Percentiles rank a stretch among this genome's conserved stretches.
Evolutionary conservation across 2,888 invertebrate genomes (phyloP).

Genomic region (Dasysyrphus tricinctus): DNA sequence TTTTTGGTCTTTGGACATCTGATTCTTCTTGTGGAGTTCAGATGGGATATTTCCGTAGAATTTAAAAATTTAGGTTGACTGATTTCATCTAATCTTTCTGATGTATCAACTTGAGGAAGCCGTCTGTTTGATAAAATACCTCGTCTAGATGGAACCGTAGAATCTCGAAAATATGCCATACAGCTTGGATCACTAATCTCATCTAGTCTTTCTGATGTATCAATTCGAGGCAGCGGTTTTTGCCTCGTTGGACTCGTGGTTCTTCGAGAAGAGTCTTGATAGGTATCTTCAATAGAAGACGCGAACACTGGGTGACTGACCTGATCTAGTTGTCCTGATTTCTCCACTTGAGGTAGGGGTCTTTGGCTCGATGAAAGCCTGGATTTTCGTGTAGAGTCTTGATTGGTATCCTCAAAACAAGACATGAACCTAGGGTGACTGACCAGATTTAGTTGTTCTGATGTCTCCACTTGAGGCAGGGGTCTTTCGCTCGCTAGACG

Average conservation of each 20-base stretch:
- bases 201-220: constrained; percentile 1
- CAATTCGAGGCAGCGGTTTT: background rate
- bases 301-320: background rate
- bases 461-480: background rate
- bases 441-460: background rate
- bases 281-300: background rate
- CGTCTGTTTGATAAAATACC: background rate
- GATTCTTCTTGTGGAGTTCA: background rate
- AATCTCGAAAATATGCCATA: background rate
- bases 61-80: constrained; percentile 7
- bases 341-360: background rate
- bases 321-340: background rate
- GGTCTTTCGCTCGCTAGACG: background rate
- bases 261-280: background rate
- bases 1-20: background rate
- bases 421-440: background rate
- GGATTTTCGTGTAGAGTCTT: background rate
- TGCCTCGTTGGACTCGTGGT: background rate
- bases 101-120: background rate
- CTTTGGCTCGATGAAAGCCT: background rate
- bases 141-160: background rate
- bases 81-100: constrained; percentile 19
- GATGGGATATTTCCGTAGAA: background rate
- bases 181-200: background rate
- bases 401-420: background rate